Evolutionary conservation across 2,113 vertebrate genomes (phyloP).

Genomic region (Sphaerodactylus townsendi): DNA sequence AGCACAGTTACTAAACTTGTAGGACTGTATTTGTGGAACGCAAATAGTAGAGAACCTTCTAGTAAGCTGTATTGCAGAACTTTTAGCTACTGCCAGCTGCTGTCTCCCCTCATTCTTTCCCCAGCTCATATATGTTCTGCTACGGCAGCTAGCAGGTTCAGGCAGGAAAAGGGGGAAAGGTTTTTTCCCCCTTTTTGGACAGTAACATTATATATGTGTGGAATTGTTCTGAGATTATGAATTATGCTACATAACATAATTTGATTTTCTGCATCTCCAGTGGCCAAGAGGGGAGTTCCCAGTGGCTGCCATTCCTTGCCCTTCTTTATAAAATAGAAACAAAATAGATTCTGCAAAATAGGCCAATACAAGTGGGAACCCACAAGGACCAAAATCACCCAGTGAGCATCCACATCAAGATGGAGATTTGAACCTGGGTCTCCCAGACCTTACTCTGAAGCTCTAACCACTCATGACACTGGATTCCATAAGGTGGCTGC

Average conservation of each 20-base stretch:
- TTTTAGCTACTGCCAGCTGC: neutral
- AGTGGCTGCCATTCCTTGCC: neutral
- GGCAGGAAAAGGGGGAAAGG: neutral
- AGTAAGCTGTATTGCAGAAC: neutral
- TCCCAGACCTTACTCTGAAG: too few relatives aligned
- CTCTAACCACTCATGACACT: too few relatives aligned
- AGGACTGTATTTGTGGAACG: neutral
- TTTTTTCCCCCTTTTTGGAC: neutral
- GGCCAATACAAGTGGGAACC: neutral
- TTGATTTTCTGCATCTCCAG: neutral
- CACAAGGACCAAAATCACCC: neutral
- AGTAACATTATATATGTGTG: neutral
- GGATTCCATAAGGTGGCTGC: too few relatives aligned
- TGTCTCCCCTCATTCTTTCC: neutral
- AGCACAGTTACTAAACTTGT: neutral
- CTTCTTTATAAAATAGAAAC: neutral
- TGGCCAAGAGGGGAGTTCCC: neutral
- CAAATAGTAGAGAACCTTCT: neutral
- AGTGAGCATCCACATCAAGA: too few relatives aligned
- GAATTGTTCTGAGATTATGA: neutral
- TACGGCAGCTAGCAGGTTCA: constrained; percentile 6
- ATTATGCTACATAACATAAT: neutral
- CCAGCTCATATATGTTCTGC: neutral
- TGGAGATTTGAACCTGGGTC: too few relatives aligned
- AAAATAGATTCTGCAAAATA: neutral